Base-by-base conservation (phyloP, 2,888 invertebrate species). In the Caenorhabditis wallacei region DNA sequence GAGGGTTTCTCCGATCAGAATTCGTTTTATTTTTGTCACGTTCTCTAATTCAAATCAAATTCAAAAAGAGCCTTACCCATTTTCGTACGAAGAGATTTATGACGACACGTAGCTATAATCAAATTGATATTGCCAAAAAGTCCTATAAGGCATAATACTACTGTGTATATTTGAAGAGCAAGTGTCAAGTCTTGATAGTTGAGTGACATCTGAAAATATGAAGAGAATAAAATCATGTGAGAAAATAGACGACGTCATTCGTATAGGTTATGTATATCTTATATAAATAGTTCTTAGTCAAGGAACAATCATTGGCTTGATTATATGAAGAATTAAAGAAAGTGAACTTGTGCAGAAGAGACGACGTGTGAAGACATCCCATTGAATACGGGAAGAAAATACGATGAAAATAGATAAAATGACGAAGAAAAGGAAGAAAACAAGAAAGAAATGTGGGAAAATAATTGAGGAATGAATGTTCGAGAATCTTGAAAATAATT, bases 71-170 rank as follows among this genome's bases (percentile, higher is more conserved):
- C 13, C 81, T 72, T 20, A 82, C 82, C 82, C 82, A 82, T 82
- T 74, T 82, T 82, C 1, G 78, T 82, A 1, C 82, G 69, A 8
- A 82, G 53, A n/a, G 68, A 61, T 37, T 82, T 82, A 30, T 78
- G 63, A 26, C 82, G 78, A 56, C 61, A 69, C 37, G 82, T 82
- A 10, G 82, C 82, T 40, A 82, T 43, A 24, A 82, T 72, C 30
- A 82, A 43, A 54, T 82, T 82, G 4, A 72, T 40, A 26, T 82
- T 82, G 40, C 82, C 82, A 18, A 82, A 82, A 11, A 82, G 72
- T 2, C 82, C 82, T 11, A 78, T 26, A 13, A 82, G 16, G n/a
- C 82, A 78, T 10, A 82, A 26, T 35, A 82, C 61, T 3, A 82
- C 78, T 2, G 82, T 82, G 64, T 69, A 71, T 18, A 56, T 54